Conservation (phyloP, 2,797 vertebrate genomes). For the Sebastes alutus region DNA sequence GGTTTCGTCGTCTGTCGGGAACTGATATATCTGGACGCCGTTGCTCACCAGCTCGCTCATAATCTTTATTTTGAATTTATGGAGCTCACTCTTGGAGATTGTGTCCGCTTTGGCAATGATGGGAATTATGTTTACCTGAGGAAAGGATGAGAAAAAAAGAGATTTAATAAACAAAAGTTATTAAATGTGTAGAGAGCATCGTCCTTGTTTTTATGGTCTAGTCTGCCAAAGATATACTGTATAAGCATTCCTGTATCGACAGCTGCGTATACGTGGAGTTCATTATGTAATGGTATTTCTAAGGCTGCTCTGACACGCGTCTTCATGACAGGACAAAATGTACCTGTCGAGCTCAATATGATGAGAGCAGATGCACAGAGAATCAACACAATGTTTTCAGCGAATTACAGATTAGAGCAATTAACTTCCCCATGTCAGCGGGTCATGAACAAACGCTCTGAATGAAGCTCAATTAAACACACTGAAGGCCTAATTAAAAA, state of each 20-base stretch:
- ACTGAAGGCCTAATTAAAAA: constrained; percentile 1
- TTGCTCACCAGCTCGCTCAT: constrained; percentile 99
- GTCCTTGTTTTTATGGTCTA: not conserved
- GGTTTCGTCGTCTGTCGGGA: constrained; percentile 94
- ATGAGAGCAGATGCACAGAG: not conserved
- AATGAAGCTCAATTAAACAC: constrained; percentile 3
- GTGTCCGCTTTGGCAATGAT: constrained; percentile 99
- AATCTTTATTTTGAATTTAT: constrained; percentile 99
- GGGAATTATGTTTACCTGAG: constrained; percentile 97
- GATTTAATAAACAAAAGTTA: not conserved
- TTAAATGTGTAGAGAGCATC: not conserved
- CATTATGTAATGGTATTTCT: not conserved
- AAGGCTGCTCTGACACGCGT: not conserved
- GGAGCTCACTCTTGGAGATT: constrained; percentile 97
- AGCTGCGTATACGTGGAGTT: not conserved
- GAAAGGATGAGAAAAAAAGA: not conserved
- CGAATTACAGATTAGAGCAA: constrained; percentile 5
- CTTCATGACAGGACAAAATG: not conserved
- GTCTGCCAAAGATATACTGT: not conserved
- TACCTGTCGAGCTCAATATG: not conserved
- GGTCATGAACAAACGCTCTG: constrained; percentile 12
- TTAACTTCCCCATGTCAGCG: not conserved
- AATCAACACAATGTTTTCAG: not conserved
- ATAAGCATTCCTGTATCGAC: not conserved
- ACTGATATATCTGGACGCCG: constrained; percentile 98